phyloP scores from a whole-genome alignment of 1,140 invertebrate genomes.

The Drosophila serrata region DNA sequence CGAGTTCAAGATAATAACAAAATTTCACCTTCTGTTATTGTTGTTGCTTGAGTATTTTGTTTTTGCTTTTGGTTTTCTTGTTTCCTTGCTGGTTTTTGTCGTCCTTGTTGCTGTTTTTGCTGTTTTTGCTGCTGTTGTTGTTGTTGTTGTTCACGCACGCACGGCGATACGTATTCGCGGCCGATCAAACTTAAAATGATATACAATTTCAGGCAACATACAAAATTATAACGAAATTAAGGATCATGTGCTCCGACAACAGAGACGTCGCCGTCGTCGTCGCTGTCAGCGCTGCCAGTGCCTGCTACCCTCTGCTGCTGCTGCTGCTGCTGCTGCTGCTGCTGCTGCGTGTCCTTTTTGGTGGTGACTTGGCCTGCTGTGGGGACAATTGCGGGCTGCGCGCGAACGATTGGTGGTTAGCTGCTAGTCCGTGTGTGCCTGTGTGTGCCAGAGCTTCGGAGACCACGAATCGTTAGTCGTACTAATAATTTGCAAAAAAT shows the following conservation, averaged over 20 bases:
- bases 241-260: constrained; percentile 83
- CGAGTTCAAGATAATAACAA: constrained; percentile 23
- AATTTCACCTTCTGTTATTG: constrained; percentile 20
- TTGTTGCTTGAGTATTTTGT: constrained; percentile 1
- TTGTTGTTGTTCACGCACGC: constrained; percentile 63
- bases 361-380: constrained; percentile 44
- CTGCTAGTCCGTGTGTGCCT: constrained; percentile 10
- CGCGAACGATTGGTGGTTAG: constrained; percentile 82
- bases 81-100: background rate
- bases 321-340: constrained; percentile 19
- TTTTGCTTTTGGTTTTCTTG: constrained; percentile 2
- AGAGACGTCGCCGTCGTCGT: constrained; percentile 40
- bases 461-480: constrained; percentile 84
- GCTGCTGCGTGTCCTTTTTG: constrained; percentile 30
- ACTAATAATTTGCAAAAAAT: constrained; percentile 84
- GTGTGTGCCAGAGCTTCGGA: constrained; percentile 26
- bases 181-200: constrained; percentile 86
- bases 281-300: constrained; percentile 12
- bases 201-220: constrained; percentile 85
- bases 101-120: background rate
- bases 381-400: constrained; percentile 75
- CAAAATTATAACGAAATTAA: constrained; percentile 86
- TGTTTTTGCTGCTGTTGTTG: constrained; percentile 1
- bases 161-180: constrained; percentile 84
- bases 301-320: background rate